Evolutionary conservation across 2,797 vertebrate genomes (phyloP), one percentile per base, ranked within the genome.

Genomic region (Sparus aurata): DNA sequence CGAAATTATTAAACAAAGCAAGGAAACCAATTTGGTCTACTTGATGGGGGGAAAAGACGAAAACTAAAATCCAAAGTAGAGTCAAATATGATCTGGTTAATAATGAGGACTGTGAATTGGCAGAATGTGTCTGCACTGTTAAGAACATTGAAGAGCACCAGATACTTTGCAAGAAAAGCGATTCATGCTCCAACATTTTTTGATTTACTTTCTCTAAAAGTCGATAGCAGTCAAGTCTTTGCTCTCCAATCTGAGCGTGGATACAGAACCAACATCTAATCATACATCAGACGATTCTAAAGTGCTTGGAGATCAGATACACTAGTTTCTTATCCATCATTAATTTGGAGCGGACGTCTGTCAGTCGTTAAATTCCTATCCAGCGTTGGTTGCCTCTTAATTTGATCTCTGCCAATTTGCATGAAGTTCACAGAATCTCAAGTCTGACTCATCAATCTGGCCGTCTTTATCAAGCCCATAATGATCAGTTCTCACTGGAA

Each of bases 81-180:
- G 2, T 58, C 5, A 46, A 69, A 20, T 69, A 47, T 60, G 60
- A 71, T 74, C 34, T 82, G 38, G n/a, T 68, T 69, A 70, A 76
- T 76, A 67, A 80, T 69, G 50, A 23, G 75, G 52, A 72, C 13
- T 50, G 46, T 58, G 16, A 73, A 63, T 59, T 80, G 71, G 68
- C 74, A 75, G 38, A 72, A 58, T 67, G 9, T 76, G 17, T 63
- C 43, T 63, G 46, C 16, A 20, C 41, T 61, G 13, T 18, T 69
- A 25, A 68, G 38, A 79, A 52, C 41, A 66, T 23, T 67, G 49
- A 66, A 45, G 46, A 18, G 59, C 55, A 47, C 1, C 47, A 78
- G 34, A 70, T 63, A 52, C 41, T 63, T 45, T 47, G 64, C 34
- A 45, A 63, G 7, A 68, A 47, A 73, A 75, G 11, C 0, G 2